Percentiles rank a stretch among this genome's conserved stretches.
phyloP scores from a whole-genome alignment of 2,888 invertebrate genomes.

The Spilosoma lubricipeda region DNA sequence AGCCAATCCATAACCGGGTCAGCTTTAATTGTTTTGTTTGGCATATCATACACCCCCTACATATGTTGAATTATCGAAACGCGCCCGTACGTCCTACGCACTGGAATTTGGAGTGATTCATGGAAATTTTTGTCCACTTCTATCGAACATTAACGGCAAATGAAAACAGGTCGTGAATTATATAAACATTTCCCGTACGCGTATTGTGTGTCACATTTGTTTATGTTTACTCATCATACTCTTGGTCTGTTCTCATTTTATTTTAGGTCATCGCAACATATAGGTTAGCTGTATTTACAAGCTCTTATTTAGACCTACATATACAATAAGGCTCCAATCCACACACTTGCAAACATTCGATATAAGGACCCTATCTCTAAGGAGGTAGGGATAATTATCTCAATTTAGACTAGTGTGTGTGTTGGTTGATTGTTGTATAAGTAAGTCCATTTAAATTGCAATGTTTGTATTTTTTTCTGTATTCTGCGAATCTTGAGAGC shows the following conservation, averaged over 20 bases:
- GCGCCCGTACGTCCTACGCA: conserved; percentile 13
- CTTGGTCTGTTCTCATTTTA: not conserved
- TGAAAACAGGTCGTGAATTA: conserved; percentile 1
- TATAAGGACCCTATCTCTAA: too few relatives aligned
- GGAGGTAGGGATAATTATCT: too few relatives aligned
- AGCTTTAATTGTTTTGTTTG: conserved; percentile 35
- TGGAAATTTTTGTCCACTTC: conserved; percentile 10
- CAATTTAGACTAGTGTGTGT: too few relatives aligned
- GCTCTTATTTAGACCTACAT: too few relatives aligned
- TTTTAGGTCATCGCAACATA: not conserved
- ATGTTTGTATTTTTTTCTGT: too few relatives aligned
- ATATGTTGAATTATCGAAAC: conserved; percentile 43
- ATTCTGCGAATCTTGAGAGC: too few relatives aligned
- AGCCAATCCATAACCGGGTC: conserved; percentile 27
- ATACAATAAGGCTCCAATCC: too few relatives aligned
- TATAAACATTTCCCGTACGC: not conserved
- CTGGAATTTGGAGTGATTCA: not conserved
- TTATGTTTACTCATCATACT: not conserved
- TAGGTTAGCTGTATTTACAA: too few relatives aligned
- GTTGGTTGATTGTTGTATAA: too few relatives aligned
- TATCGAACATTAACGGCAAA: not conserved
- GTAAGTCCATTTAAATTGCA: too few relatives aligned
- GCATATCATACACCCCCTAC: conserved; percentile 23
- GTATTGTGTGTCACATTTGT: conserved; percentile 16
- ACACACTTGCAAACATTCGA: too few relatives aligned